Evolutionary conservation across 2,113 vertebrate species (phyloP).

Genomic region (Spea bombifrons): DNA sequence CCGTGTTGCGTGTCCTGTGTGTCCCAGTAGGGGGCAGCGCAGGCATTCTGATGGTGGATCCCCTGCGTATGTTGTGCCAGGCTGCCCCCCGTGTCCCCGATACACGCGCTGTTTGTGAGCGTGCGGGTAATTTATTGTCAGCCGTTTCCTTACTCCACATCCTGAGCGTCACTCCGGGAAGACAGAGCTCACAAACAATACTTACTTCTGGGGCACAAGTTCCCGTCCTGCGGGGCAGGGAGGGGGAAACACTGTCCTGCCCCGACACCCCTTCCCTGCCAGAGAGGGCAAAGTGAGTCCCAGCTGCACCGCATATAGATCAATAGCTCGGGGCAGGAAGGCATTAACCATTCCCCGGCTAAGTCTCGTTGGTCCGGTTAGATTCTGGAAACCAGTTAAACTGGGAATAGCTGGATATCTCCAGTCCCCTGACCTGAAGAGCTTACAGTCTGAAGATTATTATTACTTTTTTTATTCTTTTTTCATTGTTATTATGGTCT

Average conservation of each 20-base stretch:
- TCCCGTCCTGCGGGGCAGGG: background rate
- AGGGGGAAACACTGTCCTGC: background rate
- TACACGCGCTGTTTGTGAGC: background rate
- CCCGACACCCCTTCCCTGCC: background rate
- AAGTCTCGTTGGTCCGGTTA: no score
- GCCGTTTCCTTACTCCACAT: constrained; percentile 13
- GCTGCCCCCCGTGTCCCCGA: background rate
- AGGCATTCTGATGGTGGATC: background rate
- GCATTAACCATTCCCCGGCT: no score
- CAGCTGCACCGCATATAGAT: no score
- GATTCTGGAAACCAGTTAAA: no score
- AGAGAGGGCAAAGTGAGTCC: background rate
- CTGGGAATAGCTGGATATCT: no score
- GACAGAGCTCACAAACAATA: background rate
- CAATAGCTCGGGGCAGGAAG: no score
- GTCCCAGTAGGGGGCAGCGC: background rate
- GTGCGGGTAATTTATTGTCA: constrained; percentile 10
- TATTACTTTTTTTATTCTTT: no score
- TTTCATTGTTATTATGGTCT: no score
- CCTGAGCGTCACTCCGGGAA: constrained; percentile 17
- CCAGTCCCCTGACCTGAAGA: no score
- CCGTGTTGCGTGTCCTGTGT: background rate
- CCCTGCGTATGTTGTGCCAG: background rate
- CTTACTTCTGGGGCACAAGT: background rate
- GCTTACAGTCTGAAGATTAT: no score